A percentile compares a stretch with the other conserved stretches of the same genome.
These are phyloP conservation scores for Lophius piscatorius DNA, from an alignment of 2,113 vertebrate species.

Conservation along the genomic window DNA sequence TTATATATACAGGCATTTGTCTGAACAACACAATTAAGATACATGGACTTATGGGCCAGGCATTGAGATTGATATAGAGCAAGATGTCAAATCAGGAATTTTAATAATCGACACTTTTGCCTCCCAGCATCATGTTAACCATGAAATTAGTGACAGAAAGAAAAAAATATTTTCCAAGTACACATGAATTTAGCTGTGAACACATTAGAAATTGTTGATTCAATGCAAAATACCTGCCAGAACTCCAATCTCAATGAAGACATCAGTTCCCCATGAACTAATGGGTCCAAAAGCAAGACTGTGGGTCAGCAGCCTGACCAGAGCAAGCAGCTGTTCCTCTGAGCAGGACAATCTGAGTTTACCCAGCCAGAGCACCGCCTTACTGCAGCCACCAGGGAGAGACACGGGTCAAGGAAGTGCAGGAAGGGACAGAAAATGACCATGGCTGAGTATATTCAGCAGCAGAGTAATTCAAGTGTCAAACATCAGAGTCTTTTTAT, in stretches of 20 bases:
- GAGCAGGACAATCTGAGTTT: conserved; percentile 76
- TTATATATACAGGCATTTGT: background rate
- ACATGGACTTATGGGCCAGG: too few species aligned
- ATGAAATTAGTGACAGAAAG: too few species aligned
- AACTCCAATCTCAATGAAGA: conserved; percentile 83
- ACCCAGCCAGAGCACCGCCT: conserved; percentile 79
- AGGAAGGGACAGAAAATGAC: background rate
- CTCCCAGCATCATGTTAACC: too few species aligned
- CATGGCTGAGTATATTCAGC: background rate
- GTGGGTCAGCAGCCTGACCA: conserved; percentile 72
- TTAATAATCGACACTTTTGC: too few species aligned
- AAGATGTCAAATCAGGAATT: too few species aligned
- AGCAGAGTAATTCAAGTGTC: background rate
- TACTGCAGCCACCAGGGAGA: conserved; percentile 70
- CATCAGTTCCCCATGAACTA: conserved; percentile 78
- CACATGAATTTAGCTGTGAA: background rate
- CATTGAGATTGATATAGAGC: too few species aligned
- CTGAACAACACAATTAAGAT: background rate
- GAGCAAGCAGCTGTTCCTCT: conserved; percentile 74
- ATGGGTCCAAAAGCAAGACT: conserved; percentile 75
- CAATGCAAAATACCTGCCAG: conserved; percentile 74
- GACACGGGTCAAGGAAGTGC: conserved; percentile 28
- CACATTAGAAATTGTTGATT: background rate
- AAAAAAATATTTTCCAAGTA: too few species aligned
- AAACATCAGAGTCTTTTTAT: background rate